Evolutionary conservation across 2,888 invertebrate genomes (phyloP), one percentile per base, ranked within the genome.

Genomic region (Chymomyza amoena): DNA sequence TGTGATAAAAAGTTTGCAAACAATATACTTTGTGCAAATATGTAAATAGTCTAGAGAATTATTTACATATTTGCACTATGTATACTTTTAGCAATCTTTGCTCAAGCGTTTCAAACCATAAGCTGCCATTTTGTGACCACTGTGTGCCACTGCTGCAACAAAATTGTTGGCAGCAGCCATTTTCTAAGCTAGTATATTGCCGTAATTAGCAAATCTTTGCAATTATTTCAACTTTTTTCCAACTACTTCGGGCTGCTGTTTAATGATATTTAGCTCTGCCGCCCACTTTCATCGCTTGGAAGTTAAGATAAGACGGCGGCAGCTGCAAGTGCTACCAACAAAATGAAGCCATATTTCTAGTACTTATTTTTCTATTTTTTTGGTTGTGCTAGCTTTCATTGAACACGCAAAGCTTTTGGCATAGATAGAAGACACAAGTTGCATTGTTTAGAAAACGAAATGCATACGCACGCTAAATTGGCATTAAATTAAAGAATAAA

Each of bases 281-380:
- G 84, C 84, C 89, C 89, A 89, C 89, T 89, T 89, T 89, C 89
- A 88, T 89, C 80, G 78, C 20, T 25, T 45, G 25, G 57, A 1
- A 57, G 52, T 45, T 13, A 18, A 15, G 39, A n/a, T 15, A 18
- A 39, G 18, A 62, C 45, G 57, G 18, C 15, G 39, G 20, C 15
- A 50, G 9, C 16, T 18, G 39, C 39, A 45, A 45, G 39, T 45
- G 39, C 39, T 13, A 4, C 39, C 39, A 45, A 45, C 39, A 45
- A 45, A 32, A 45, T 45, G 6, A 16, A 25, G 20, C 50, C 13
- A 20, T 39, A 18, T 64, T 20, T 18, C 18, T 39, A n/a, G 18
- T 64, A 36, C 15, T 64, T 25, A 25, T 25, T 64, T 64, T 56
- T 64, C n/a, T n/a, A n/a, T 39, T 50, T 62, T 61, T 79, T 73